A percentile compares a stretch with the other conserved stretches of the same genome.
Conservation (phyloP, 1,140 invertebrate genomes). For the Tetraneura akinire region DNA sequence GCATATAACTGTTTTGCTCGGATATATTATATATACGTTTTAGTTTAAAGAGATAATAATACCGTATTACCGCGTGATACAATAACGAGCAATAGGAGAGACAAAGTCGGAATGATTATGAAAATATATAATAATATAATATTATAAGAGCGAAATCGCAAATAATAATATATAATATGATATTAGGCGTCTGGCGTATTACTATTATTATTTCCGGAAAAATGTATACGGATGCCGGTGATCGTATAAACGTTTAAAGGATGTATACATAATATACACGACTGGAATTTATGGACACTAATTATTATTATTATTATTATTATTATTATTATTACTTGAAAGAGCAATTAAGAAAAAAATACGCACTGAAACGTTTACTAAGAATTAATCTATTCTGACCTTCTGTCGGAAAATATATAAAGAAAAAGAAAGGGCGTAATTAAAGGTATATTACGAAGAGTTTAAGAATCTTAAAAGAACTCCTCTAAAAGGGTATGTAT, state of each 20-base stretch:
- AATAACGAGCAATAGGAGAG: background rate
- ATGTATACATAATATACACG: background rate
- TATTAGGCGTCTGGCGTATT: too few species aligned
- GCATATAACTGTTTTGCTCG: background rate
- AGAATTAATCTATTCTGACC: constrained; percentile 15
- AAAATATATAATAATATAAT: too few species aligned
- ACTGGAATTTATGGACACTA: background rate
- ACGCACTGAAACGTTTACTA: background rate
- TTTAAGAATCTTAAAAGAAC: constrained; percentile 20
- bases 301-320: too few species aligned
- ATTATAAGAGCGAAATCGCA: too few species aligned
- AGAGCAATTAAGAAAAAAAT: constrained; percentile 23
- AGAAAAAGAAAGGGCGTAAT: constrained; percentile 30
- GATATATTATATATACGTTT: background rate
- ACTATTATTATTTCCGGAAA: constrained; percentile 14
- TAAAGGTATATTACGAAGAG: background rate
- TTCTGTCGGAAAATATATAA: constrained; percentile 30
- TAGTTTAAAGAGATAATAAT: too few species aligned
- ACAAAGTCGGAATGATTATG: background rate
- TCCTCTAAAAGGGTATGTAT: background rate
- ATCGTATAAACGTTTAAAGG: too few species aligned
- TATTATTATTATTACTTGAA: constrained; percentile 15
- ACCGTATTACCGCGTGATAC: too few species aligned
- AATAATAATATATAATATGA: too few species aligned
- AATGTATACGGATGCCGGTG: too few species aligned